Evolutionary conservation across 2,888 invertebrate genomes (phyloP).

Genomic region (Bombylius major): DNA sequence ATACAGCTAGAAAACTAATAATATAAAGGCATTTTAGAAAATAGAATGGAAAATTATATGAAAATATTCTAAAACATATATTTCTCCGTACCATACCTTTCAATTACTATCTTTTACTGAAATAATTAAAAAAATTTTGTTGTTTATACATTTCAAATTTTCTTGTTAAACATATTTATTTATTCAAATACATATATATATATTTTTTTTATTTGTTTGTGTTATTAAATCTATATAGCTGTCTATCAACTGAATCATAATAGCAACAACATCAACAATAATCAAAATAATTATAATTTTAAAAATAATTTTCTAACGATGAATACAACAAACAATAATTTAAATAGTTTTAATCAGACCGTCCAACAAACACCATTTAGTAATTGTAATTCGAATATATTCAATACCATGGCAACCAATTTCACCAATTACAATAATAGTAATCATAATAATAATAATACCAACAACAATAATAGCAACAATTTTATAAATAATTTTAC

Average conservation of each 20-base stretch:
- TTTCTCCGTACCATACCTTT: no score
- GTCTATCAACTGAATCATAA: neutral
- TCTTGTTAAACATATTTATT: no score
- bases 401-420: slow-evolving; percentile 1
- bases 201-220: neutral
- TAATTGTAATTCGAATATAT: neutral
- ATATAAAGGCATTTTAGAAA: no score
- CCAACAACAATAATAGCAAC: slow-evolving; percentile 6
- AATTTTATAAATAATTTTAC: slow-evolving; percentile 1
- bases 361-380: slow-evolving; percentile 4
- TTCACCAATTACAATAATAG: neutral
- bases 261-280: neutral
- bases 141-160: no score
- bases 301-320: neutral
- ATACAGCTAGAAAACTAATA: no score
- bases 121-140: no score
- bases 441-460: slow-evolving; percentile 13
- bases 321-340: slow-evolving; percentile 3
- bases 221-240: neutral
- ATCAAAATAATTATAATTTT: neutral
- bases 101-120: no score
- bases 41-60: no score
- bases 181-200: no score
- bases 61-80: no score
- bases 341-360: slow-evolving; percentile 5